These are phyloP conservation scores for Ferrisia virgata DNA, from an alignment of 2,888 invertebrate species.

Conservation along the genomic window DNA sequence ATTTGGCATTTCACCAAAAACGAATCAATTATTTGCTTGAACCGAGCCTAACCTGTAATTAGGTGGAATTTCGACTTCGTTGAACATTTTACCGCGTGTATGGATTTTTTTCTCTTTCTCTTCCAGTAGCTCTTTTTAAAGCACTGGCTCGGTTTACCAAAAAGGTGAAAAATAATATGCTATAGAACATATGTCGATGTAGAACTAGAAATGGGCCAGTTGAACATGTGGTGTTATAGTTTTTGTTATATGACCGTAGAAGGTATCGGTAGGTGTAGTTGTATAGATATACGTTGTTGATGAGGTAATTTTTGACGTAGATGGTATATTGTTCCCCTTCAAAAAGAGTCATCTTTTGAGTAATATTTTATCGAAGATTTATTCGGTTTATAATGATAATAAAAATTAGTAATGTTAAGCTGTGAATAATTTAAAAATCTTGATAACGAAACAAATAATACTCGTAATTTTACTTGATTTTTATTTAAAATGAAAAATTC, in stretches of 20 bases:
- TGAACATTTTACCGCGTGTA: not conserved
- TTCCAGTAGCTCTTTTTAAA: too few relatives aligned
- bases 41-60: not conserved
- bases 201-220: not conserved
- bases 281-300: too few relatives aligned
- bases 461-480: too few relatives aligned
- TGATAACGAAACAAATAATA: too few relatives aligned
- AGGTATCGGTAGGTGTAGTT: too few relatives aligned
- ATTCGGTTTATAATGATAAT: not conserved
- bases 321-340: not conserved
- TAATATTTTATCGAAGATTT: not conserved
- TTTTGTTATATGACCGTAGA: not conserved
- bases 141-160: too few relatives aligned
- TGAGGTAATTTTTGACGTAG: not conserved
- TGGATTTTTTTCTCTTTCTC: not conserved
- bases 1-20: not conserved
- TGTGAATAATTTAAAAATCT: not conserved
- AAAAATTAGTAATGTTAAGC: not conserved
- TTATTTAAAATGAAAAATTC: too few relatives aligned
- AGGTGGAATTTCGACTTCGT: not conserved
- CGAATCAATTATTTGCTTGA: conserved; percentile 2
- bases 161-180: not conserved
- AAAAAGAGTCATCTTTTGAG: not conserved
- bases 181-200: not conserved
- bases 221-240: not conserved